Conservation (phyloP, 2,888 invertebrate species). For the Galeopsomyia nigrocyanea region DNA sequence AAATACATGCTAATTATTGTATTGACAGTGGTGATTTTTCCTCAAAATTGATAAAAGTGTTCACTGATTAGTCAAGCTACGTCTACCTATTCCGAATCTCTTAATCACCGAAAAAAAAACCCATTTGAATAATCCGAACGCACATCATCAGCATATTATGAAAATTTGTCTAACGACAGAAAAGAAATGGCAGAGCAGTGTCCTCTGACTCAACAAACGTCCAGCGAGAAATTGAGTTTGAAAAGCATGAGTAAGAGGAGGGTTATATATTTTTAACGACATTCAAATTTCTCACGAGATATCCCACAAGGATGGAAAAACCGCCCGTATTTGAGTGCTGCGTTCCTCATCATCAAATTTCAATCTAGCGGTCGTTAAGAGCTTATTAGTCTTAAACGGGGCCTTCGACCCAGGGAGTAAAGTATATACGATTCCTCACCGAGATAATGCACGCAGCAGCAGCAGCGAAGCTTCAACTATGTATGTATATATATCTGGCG, state of each 20-base stretch:
- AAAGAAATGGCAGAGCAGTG: conserved; percentile 15
- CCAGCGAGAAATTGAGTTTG: background rate
- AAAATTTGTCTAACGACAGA: conserved; percentile 14
- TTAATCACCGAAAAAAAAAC: conserved; percentile 9
- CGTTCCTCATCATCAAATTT: conserved; percentile 40
- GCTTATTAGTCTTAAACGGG: conserved; percentile 38
- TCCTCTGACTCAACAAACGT: conserved; percentile 1
- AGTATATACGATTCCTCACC: conserved; percentile 8
- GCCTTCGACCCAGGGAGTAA: conserved; percentile 5
- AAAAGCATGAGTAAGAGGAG: background rate
- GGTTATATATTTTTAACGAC: conserved; percentile 28
- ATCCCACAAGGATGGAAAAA: background rate
- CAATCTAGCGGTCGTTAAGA: conserved; percentile 43
- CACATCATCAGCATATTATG: background rate
- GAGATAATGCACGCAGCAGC: conserved; percentile 24
- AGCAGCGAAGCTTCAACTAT: background rate
- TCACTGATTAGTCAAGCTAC: no score
- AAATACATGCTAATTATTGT: no score
- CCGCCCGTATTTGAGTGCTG: conserved; percentile 37
- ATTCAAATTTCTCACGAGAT: conserved; percentile 42
- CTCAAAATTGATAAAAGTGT: no score
- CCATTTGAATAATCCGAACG: conserved; percentile 23
- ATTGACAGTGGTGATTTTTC: no score
- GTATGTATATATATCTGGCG: background rate
- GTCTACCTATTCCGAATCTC: conserved; percentile 7